A percentile compares a stretch with the other conserved stretches of the same genome.
These are phyloP conservation scores for Catocala fraxini DNA, from an alignment of 2,888 invertebrate species.

Conservation along the genomic window DNA sequence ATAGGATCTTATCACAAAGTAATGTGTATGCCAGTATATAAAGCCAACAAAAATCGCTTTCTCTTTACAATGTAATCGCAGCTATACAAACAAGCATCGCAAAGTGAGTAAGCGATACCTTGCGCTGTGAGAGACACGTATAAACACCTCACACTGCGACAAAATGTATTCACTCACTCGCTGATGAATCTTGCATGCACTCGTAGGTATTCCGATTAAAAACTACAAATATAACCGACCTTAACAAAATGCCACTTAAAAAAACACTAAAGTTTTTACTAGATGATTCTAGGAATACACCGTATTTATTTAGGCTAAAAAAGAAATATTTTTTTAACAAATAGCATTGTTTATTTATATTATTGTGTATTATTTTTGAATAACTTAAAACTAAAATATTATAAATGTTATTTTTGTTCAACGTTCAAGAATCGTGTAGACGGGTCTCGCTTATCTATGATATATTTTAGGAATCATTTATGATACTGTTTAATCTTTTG, in stretches of 20 bases:
- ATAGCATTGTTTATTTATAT: too few relatives aligned
- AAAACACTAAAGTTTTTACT: neutral
- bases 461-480: too few relatives aligned
- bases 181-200: slow-evolving; percentile 44
- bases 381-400: too few relatives aligned
- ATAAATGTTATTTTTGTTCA: too few relatives aligned
- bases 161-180: slow-evolving; percentile 43
- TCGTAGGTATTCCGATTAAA: neutral
- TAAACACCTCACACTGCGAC: slow-evolving; percentile 55
- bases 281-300: neutral
- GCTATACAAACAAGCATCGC: slow-evolving; percentile 31
- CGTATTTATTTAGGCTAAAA: too few relatives aligned
- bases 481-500: too few relatives aligned
- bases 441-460: too few relatives aligned
- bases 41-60: slow-evolving; percentile 8
- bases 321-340: too few relatives aligned
- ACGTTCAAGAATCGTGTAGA: too few relatives aligned
- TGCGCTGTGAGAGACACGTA: slow-evolving; percentile 48
- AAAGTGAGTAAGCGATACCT: slow-evolving; percentile 50
- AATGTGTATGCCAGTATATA: too few relatives aligned
- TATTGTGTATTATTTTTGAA: too few relatives aligned
- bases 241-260: neutral
- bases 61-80: neutral
- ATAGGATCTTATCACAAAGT: too few relatives aligned
- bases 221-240: neutral